phyloP scores from a whole-genome alignment of 2,888 invertebrate species.

The Sialis fuliginosa region DNA sequence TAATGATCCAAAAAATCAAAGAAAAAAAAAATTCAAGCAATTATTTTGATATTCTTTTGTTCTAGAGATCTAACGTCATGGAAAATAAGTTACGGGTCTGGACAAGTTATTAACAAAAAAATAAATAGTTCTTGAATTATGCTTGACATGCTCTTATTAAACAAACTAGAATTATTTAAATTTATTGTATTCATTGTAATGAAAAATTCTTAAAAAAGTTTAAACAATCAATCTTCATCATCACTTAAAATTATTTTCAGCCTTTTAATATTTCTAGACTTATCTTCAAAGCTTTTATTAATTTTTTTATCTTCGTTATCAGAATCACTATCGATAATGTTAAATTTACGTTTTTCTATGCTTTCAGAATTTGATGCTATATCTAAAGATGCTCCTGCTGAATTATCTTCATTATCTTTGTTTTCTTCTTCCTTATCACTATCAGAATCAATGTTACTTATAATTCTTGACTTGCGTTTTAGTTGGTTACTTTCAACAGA shows the following conservation, averaged over 20 bases:
- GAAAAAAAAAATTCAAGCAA: too few relatives aligned
- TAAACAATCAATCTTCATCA: conserved; percentile 13
- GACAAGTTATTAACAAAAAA: too few relatives aligned
- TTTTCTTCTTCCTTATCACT: not conserved
- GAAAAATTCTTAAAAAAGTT: not conserved
- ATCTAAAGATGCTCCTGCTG: not conserved
- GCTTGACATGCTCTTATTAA: too few relatives aligned
- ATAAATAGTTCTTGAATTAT: too few relatives aligned
- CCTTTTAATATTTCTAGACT: conserved; percentile 13
- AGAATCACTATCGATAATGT: not conserved
- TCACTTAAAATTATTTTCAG: conserved; percentile 16
- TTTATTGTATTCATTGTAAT: too few relatives aligned
- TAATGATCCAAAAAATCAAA: too few relatives aligned
- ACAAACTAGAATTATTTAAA: too few relatives aligned
- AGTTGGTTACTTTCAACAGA: not conserved
- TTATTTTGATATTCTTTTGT: too few relatives aligned
- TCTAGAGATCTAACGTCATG: too few relatives aligned
- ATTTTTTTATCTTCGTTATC: conserved; percentile 12
- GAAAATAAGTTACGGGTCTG: too few relatives aligned
- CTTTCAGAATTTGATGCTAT: too few relatives aligned
- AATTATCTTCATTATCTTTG: not conserved
- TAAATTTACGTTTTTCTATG: too few relatives aligned
- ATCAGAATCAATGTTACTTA: conserved; percentile 3
- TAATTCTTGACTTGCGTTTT: conserved; percentile 1
- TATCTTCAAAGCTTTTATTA: conserved; percentile 23